A percentile compares a stretch with the other conserved stretches of the same genome.
phyloP scores from a whole-genome alignment of 2,113 vertebrate genomes.

The Sminthopsis crassicaudata region DNA sequence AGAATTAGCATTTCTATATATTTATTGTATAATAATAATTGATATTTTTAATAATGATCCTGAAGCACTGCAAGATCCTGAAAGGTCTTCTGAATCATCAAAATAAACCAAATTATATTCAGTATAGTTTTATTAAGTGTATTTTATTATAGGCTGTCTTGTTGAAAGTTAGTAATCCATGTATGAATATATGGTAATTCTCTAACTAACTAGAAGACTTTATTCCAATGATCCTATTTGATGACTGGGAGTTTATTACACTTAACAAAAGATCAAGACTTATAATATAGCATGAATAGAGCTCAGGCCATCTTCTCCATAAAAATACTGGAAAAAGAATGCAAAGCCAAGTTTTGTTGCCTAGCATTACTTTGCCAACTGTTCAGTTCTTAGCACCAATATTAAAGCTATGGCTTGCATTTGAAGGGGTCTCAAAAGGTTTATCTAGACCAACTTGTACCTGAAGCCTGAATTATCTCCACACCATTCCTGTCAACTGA shows the following conservation, averaged over 20 bases:
- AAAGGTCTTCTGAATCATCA: background rate
- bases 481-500: background rate
- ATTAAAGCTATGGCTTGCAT: background rate
- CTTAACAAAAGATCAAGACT: background rate
- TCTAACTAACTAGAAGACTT: background rate
- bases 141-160: background rate
- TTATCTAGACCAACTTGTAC: background rate
- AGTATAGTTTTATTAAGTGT: background rate
- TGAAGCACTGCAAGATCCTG: background rate
- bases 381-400: background rate
- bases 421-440: background rate
- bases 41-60: background rate
- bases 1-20: background rate
- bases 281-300: background rate
- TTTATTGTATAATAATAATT: background rate
- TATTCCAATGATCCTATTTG: background rate
- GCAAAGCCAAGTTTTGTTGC: background rate
- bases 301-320: background rate
- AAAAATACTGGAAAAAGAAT: background rate
- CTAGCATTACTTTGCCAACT: background rate
- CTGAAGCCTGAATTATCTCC: background rate
- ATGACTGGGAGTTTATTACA: background rate
- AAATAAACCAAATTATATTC: slow-evolving; percentile 1
- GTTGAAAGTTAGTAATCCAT: background rate
- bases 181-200: background rate